These are phyloP conservation scores for Dinocampus coccinellae DNA, from an alignment of 2,888 invertebrate species.

Conservation along the genomic window DNA sequence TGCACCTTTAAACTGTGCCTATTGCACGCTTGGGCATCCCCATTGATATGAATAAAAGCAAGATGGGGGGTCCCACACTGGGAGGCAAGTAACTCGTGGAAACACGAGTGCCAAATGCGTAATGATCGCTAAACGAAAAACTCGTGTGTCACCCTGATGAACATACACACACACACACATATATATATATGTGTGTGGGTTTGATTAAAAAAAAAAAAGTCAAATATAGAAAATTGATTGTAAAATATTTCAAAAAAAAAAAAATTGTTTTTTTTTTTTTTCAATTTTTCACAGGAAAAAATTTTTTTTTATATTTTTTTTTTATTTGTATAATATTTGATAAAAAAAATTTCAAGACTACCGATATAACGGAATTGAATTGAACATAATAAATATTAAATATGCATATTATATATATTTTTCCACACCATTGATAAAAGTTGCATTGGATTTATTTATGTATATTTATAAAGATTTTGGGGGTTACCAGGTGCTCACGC, in stretches of 20 bases:
- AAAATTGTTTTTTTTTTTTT: too few species aligned
- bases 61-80: constrained; percentile 64
- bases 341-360: neutral
- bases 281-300: too few species aligned
- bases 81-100: constrained; percentile 58
- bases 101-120: constrained; percentile 64
- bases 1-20: constrained; percentile 46
- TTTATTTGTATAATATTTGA: neutral
- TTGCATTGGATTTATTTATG: neutral
- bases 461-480: constrained; percentile 5
- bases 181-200: too few species aligned
- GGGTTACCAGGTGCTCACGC: constrained; percentile 59
- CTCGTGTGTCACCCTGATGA: constrained; percentile 10
- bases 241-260: neutral
- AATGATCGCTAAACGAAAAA: constrained; percentile 61
- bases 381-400: too few species aligned
- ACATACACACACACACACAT: neutral
- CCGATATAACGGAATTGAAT: too few species aligned
- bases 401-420: constrained; percentile 35
- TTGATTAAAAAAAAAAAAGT: too few species aligned
- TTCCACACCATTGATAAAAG: constrained; percentile 50
- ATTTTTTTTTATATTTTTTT: neutral
- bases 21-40: constrained; percentile 52
- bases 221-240: too few species aligned
- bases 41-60: constrained; percentile 65